Evolutionary conservation across 1,140 invertebrate genomes (phyloP).

Genomic region (Lucilia cuprina): DNA sequence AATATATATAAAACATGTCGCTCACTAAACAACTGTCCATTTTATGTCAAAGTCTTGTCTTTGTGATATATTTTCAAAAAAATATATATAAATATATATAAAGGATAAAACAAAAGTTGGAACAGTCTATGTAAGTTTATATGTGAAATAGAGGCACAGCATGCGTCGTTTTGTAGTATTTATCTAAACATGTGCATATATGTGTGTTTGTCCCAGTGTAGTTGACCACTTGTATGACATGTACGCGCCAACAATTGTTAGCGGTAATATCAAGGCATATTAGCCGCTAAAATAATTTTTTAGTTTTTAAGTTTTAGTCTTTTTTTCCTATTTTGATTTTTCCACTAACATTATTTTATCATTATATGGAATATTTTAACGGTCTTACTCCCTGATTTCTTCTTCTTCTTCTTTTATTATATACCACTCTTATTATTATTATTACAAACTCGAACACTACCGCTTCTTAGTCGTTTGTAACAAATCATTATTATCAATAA

Average conservation of each 20-base stretch:
- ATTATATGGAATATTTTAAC: conserved; percentile 34
- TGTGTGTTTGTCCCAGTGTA: not conserved
- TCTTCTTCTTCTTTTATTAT: conserved; percentile 1
- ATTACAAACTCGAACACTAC: not conserved
- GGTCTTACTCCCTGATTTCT: conserved; percentile 5
- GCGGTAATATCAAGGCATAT: conserved; percentile 36
- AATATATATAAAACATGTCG: conserved; percentile 25
- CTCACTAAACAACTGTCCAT: conserved; percentile 35
- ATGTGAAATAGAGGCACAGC: conserved; percentile 18
- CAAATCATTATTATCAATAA: not conserved
- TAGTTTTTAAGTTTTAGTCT: conserved; percentile 5
- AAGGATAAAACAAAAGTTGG: not conserved
- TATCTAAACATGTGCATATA: not conserved
- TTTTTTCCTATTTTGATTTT: not conserved
- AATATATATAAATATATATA: not conserved
- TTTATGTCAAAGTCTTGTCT: conserved; percentile 36
- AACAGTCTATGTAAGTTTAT: not conserved
- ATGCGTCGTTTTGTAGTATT: conserved; percentile 11
- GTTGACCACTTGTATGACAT: conserved; percentile 34
- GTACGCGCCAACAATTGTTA: conserved; percentile 32
- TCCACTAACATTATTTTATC: conserved; percentile 26
- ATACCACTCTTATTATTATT: not conserved
- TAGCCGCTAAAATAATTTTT: conserved; percentile 23
- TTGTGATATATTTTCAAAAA: conserved; percentile 13
- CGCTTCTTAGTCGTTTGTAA: not conserved